phyloP scores from a whole-genome alignment of 2,888 invertebrate species.

The Labia minor region DNA sequence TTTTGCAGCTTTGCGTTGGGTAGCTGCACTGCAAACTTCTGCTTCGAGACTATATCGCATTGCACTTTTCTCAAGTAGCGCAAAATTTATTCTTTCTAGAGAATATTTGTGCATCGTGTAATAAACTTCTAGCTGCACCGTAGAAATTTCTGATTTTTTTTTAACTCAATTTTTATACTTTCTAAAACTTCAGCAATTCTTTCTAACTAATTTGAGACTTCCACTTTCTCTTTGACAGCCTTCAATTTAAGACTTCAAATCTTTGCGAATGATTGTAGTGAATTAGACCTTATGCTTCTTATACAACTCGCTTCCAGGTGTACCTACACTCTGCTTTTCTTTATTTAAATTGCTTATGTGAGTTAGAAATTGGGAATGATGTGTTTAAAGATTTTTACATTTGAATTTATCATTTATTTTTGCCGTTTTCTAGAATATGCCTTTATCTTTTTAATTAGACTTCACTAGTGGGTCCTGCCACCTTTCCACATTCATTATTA shows the following conservation, averaged over 20 bases:
- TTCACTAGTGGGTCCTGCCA: conserved; percentile 30
- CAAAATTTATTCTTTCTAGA: not conserved
- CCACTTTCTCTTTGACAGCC: not conserved
- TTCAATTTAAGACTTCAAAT: not conserved
- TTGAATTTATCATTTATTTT: not conserved
- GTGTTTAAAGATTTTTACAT: not conserved
- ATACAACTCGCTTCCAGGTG: conserved; percentile 4
- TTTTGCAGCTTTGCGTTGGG: not conserved
- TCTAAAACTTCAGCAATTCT: not conserved
- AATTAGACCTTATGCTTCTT: not conserved
- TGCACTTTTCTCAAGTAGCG: conserved; percentile 5
- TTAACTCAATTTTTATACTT: not conserved
- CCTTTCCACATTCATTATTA: conserved; percentile 26
- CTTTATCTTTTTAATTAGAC: conserved; percentile 27
- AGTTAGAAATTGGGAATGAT: not conserved
- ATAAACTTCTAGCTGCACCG: not conserved
- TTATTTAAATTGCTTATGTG: not conserved
- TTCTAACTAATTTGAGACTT: conserved; percentile 1
- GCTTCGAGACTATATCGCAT: not conserved
- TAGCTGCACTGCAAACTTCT: not conserved
- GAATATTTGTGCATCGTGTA: conserved; percentile 1
- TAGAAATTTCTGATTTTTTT: not conserved
- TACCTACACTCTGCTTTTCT: not conserved
- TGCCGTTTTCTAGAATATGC: not conserved
- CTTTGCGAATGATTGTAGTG: conserved; percentile 13